Evolutionary conservation across 1,140 invertebrate genomes (phyloP).

Genomic region (Zaprionus tsacasi): DNA sequence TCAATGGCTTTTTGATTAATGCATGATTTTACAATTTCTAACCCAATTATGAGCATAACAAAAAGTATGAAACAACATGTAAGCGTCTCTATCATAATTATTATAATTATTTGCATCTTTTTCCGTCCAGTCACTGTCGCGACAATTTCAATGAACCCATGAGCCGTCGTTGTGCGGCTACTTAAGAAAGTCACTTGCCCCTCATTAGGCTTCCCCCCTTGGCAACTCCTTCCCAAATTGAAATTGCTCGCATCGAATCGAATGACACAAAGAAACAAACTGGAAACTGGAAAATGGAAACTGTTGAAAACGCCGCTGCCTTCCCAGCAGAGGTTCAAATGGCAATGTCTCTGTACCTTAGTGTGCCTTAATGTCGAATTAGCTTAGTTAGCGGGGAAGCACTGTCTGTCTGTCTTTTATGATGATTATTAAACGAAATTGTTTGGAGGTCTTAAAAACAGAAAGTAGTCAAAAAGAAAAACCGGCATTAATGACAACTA

Average conservation of each 20-base stretch:
- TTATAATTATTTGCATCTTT: slow-evolving; percentile 67
- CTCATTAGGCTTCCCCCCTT: slow-evolving; percentile 49
- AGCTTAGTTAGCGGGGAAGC: slow-evolving; percentile 30
- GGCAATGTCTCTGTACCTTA: slow-evolving; percentile 55
- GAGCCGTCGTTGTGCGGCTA: slow-evolving; percentile 15
- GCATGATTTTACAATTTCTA: slow-evolving; percentile 68
- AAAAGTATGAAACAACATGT: not conserved
- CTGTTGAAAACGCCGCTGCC: not conserved
- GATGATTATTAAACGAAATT: slow-evolving; percentile 69
- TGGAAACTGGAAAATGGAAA: not conserved
- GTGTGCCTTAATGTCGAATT: slow-evolving; percentile 55
- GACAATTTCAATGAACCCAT: slow-evolving; percentile 67
- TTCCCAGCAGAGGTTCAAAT: slow-evolving; percentile 68
- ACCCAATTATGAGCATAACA: slow-evolving; percentile 57
- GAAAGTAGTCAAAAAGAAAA: slow-evolving; percentile 64
- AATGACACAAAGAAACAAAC: slow-evolving; percentile 17
- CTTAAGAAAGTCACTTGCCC: slow-evolving; percentile 57
- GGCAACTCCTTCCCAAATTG: slow-evolving; percentile 20
- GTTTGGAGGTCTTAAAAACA: slow-evolving; percentile 63
- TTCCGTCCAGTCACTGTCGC: slow-evolving; percentile 63
- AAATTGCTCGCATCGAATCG: slow-evolving; percentile 30
- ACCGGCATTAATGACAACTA: slow-evolving; percentile 63
- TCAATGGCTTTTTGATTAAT: slow-evolving; percentile 79
- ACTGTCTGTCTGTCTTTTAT: slow-evolving; percentile 40
- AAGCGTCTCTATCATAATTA: slow-evolving; percentile 37